A percentile compares a stretch with the other conserved stretches of the same genome.
These are phyloP conservation scores for Oscheius sp. DNA, from an alignment of 2,888 invertebrate genomes.

Conservation along the genomic window DNA sequence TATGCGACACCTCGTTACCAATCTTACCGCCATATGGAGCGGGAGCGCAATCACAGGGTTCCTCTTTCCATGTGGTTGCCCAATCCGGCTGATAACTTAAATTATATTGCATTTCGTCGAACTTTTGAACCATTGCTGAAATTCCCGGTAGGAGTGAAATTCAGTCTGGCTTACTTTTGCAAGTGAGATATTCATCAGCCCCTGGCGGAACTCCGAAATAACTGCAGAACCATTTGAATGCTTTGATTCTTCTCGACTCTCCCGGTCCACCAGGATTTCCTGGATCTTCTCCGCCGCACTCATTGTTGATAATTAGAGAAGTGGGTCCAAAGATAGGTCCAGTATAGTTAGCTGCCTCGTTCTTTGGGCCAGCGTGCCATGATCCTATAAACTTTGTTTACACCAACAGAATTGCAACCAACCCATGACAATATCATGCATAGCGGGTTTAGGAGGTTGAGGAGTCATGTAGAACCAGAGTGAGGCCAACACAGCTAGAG, in stretches of 20 bases:
- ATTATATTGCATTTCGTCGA: slow-evolving; percentile 58
- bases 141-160: not conserved
- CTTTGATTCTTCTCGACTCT: slow-evolving; percentile 67
- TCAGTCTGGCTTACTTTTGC: slow-evolving; percentile 46
- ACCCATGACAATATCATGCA: slow-evolving; percentile 73
- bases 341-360: slow-evolving; percentile 55
- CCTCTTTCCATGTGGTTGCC: slow-evolving; percentile 62
- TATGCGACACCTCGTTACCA: not conserved
- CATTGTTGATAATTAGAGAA: slow-evolving; percentile 66
- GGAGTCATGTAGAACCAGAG: slow-evolving; percentile 73
- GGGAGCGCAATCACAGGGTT: slow-evolving; percentile 65
- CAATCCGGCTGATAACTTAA: slow-evolving; percentile 66
- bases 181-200: slow-evolving; percentile 46
- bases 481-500: slow-evolving; percentile 65
- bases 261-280: slow-evolving; percentile 59
- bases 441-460: slow-evolving; percentile 73
- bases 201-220: slow-evolving; percentile 62
- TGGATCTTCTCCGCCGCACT: slow-evolving; percentile 66
- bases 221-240: slow-evolving; percentile 69
- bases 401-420: not conserved
- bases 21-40: slow-evolving; percentile 59
- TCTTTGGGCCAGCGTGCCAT: slow-evolving; percentile 59
- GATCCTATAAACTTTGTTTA: slow-evolving; percentile 39
- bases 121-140: slow-evolving; percentile 60
- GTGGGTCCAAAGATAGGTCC: slow-evolving; percentile 69